Base-by-base conservation (phyloP, 2,888 invertebrate species). In the Nomada ferruginata region DNA sequence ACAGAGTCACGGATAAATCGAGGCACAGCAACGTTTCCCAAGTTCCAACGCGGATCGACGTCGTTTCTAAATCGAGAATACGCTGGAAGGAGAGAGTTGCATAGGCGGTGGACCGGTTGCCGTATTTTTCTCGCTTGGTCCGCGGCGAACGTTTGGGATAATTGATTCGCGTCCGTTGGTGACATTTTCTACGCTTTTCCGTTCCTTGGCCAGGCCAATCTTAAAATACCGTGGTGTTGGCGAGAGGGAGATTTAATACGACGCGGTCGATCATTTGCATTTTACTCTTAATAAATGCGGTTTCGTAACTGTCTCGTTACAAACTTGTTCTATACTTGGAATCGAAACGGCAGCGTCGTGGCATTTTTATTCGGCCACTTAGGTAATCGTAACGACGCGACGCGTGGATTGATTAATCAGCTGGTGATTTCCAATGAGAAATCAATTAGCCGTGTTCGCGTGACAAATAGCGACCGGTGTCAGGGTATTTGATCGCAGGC, bases 161-260 rank as follows among this genome's bases (percentile, higher is more conserved):
- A 86, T 85, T 78, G 85, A 85, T 86, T 84, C 76, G 64, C 75
- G 63, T 69, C 36, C 53, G 63, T 82, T 44, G 73, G 66, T 76
- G 86, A 86, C 78, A 84, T 86, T 85, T 78, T 74, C 68, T 72
- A 63, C 83, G 83, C 26, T 72, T 78, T 79, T 73, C 79, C 66
- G 50, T 66, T 61, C 18, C 64, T 10, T 9, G 36, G 5, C 36
- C 65, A 65, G 29, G 69, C 69, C 66, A 53, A 60, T 76, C 68
- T 66, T 52, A 66, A 63, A 63, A 79, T 79, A 61, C 47, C 47
- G 11, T 26, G 20, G 13, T 13, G 70, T 55, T 26, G 29, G 64
- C 55, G 64, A 20, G 57, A n/a, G 29, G 15, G 20, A 5, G 36
- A 42, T 42, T 42, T 55, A 36, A 36, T 2, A 20, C 66, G 36